Evolutionary conservation across 2,888 invertebrate genomes (phyloP).

Genomic region (Hermaeophaga mercurialis): DNA sequence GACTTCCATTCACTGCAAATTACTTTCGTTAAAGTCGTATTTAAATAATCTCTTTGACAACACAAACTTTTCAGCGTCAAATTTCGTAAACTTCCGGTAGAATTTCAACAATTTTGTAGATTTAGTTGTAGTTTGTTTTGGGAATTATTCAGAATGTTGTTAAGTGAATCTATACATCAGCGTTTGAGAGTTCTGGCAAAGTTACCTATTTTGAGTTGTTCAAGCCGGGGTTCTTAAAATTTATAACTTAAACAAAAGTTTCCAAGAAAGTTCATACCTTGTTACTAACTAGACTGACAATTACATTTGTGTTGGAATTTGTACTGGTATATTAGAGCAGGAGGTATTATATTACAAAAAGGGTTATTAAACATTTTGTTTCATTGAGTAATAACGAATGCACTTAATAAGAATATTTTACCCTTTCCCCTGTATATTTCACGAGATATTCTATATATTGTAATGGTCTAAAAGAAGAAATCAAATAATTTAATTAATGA

Average conservation of each 20-base stretch:
- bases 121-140: conserved; percentile 17
- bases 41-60: conserved; percentile 4
- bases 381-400: no score
- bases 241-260: conserved; percentile 36
- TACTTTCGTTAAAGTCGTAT: not conserved
- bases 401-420: no score
- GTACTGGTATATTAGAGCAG: conserved; percentile 16
- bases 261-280: conserved; percentile 27
- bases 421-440: no score
- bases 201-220: conserved; percentile 32
- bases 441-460: no score
- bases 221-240: conserved; percentile 32
- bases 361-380: no score
- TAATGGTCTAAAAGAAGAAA: no score
- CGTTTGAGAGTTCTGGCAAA: conserved; percentile 20
- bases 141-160: conserved; percentile 25
- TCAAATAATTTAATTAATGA: no score
- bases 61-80: not conserved
- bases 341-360: no score
- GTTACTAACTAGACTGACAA: conserved; percentile 23
- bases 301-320: conserved; percentile 26
- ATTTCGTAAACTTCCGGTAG: conserved; percentile 2
- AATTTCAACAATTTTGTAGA: conserved; percentile 15
- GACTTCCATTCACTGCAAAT: not conserved
- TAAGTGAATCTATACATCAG: conserved; percentile 25